Percentiles rank a stretch among this genome's conserved stretches.
Conservation (phyloP, 2,888 invertebrate genomes). For the Cephus rjabovi region DNA sequence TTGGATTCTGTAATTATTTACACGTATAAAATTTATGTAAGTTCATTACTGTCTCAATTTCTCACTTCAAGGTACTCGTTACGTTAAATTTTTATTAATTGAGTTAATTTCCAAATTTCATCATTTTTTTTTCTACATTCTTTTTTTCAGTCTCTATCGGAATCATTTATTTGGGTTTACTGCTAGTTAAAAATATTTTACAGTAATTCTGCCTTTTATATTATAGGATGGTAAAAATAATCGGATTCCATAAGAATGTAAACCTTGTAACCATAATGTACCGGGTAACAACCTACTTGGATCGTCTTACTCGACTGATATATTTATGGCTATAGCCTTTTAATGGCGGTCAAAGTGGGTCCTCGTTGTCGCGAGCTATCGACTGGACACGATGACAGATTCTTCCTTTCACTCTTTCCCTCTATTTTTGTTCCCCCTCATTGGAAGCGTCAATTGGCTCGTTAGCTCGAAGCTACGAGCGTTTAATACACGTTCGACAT, state of each 20-base stretch:
- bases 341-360: conserved; percentile 1
- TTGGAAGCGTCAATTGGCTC: conserved; percentile 23
- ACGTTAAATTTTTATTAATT: background rate
- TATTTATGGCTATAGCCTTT: background rate
- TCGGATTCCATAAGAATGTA: background rate
- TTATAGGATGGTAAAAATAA: background rate
- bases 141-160: too few species aligned
- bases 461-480: conserved; percentile 26
- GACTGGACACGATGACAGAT: conserved; percentile 5
- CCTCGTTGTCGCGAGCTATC: background rate
- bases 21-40: too few species aligned
- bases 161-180: background rate
- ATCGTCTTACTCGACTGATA: background rate
- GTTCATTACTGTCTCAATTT: too few species aligned
- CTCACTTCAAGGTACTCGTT: background rate
- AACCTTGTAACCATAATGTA: background rate
- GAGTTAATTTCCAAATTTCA: background rate
- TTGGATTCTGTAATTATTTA: too few species aligned
- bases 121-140: background rate
- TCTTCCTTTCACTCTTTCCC: conserved; percentile 1
- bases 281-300: background rate
- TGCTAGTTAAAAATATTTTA: background rate
- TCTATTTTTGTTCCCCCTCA: background rate
- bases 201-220: background rate
- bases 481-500: conserved; percentile 22